Evolutionary conservation across 2,797 vertebrate species (phyloP).

Genomic region (Acanthopagrus latus): DNA sequence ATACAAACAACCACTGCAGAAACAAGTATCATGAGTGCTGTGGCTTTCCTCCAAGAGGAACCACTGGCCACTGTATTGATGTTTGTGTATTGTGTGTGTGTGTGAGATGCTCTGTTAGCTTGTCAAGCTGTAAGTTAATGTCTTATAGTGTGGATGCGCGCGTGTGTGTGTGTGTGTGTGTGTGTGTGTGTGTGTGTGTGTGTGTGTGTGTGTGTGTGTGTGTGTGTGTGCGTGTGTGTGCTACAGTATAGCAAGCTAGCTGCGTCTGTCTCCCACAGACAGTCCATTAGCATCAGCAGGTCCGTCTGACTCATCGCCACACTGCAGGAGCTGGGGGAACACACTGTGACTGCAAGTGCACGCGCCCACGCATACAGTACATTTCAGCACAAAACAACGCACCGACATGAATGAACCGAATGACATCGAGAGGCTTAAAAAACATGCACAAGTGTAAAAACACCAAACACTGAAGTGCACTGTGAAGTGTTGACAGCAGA

Average conservation of each 20-base stretch:
- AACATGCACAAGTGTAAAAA: constrained; percentile 12
- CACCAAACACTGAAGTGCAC: constrained; percentile 12
- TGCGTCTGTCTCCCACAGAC: constrained; percentile 61
- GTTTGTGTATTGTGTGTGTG: constrained; percentile 14
- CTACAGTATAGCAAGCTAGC: constrained; percentile 47
- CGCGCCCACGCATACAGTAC: constrained; percentile 53
- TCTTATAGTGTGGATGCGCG: constrained; percentile 3
- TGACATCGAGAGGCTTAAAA: constrained; percentile 21
- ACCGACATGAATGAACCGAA: constrained; percentile 54
- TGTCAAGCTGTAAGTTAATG: constrained; percentile 30
- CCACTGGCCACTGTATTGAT: constrained; percentile 7
- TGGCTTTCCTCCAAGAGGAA: constrained; percentile 14
- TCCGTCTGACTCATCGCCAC: constrained; percentile 69
- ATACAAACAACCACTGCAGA: constrained; percentile 23
- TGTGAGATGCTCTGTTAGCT: neutral
- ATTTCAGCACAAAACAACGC: constrained; percentile 35
- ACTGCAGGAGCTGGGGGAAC: constrained; percentile 62
- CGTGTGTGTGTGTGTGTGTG: constrained; percentile 13
- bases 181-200: neutral
- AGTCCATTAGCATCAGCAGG: constrained; percentile 70
- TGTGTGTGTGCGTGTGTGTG: constrained; percentile 8
- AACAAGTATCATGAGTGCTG: neutral
- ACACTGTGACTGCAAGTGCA: constrained; percentile 64
- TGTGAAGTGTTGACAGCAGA: constrained; percentile 7
- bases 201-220: constrained; percentile 24